Conservation (phyloP, 2,797 vertebrate genomes). For the Melanotaenia trifasciata region DNA sequence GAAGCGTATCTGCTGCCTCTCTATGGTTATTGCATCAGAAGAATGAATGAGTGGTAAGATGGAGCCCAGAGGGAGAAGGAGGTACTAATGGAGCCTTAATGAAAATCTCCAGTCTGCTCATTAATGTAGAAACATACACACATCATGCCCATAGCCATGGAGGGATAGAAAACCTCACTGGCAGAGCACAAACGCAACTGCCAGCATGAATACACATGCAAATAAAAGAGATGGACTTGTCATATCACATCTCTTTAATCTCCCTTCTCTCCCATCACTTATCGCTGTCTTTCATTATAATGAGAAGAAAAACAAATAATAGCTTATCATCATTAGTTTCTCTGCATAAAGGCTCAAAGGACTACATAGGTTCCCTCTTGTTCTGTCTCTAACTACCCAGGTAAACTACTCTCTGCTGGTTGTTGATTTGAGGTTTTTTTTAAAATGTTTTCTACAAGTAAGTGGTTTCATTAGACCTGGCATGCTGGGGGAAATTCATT, state of each 20-base stretch:
- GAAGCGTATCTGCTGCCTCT: conserved; percentile 26
- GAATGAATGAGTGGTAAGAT: conserved; percentile 51
- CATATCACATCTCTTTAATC: conserved; percentile 42
- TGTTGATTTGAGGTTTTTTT: conserved; percentile 32
- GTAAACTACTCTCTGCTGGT: conserved; percentile 24
- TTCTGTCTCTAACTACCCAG: conserved; percentile 11
- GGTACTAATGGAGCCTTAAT: conserved; percentile 70
- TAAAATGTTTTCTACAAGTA: conserved; percentile 30
- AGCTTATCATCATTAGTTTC: conserved; percentile 25
- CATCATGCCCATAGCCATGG: conserved; percentile 20
- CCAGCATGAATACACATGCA: conserved; percentile 9
- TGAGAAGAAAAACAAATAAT: conserved; percentile 41
- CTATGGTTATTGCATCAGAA: conserved; percentile 54
- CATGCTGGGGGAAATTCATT: conserved; percentile 63
- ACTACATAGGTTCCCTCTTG: neutral
- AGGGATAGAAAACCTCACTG: conserved; percentile 7
- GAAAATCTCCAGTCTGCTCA: conserved; percentile 68
- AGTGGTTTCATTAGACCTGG: conserved; percentile 64
- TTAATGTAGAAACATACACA: conserved; percentile 63
- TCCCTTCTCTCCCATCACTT: conserved; percentile 19
- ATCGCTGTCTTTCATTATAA: conserved; percentile 25
- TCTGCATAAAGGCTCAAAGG: conserved; percentile 26
- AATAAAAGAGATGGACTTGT: conserved; percentile 55
- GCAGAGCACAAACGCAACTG: conserved; percentile 3
- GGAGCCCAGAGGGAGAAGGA: conserved; percentile 40